Base-by-base conservation (phyloP, 2,888 invertebrate species). In the Tipula confusa region DNA sequence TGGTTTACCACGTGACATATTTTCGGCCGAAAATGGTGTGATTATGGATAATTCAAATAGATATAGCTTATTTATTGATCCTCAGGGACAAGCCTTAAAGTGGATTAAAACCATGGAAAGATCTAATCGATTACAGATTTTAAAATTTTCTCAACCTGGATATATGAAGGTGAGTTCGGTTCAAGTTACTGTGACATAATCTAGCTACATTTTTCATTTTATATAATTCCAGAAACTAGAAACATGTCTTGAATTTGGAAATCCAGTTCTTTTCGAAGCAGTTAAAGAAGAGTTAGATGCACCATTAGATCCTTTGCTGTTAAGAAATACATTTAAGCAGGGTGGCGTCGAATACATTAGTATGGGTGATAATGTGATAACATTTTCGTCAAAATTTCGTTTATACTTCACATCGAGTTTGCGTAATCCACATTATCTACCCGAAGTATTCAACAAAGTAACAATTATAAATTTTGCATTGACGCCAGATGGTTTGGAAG, bases 1-100 rank as follows among this genome's bases (percentile, higher is more conserved):
- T 87, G 97, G 97, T 0, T 89, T 97, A 80, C 97, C 97, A 0
- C 92, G 95, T 7, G 97, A 97, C 88, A 91, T 92, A 11, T 92
- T 97, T 86, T 97, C 96, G 0, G 94, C 96, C 38, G 97, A 97
- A 89, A 97, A 97, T 84, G 97, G 96, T 1, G 95, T 97, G 81
- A 92, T 97, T 84, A 94, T 96, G 85, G 92, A 92, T 79, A 94
- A 94, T 89, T 96, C 97, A 0, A 92, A 94, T 18, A 92, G 97
- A 38, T 97, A 96, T 94, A 97, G 97, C 0, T 91, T 98, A 38
- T 94, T 97, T 88, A 95, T 98, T 85, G 97, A 98, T 90, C 97
- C 97, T 0, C 97, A 97, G 90, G 95, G 95, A 9, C 97, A 97
- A 88, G 97, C 97, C 33, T 96, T 96, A 87, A 96, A 95, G 88